phyloP scores from a whole-genome alignment of 2,888 invertebrate species.

The Caenorhabditis sp. region DNA sequence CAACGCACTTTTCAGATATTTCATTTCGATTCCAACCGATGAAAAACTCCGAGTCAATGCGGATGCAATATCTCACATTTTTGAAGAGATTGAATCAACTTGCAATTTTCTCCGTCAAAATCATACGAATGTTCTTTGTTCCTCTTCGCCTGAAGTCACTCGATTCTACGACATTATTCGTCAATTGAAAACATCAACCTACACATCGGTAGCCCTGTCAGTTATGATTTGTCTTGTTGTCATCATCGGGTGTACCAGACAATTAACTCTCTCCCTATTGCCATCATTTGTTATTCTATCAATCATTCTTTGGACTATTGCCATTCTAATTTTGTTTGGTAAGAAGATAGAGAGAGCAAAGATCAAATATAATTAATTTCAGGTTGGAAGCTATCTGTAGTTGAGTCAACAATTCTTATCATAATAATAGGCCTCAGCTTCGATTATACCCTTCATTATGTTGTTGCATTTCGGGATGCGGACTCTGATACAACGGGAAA shows the following conservation, averaged over 20 bases:
- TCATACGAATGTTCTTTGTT: constrained; percentile 23
- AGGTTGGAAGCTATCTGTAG: constrained; percentile 68
- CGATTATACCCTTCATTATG: constrained; percentile 68
- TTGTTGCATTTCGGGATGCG: constrained; percentile 24
- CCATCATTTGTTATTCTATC: constrained; percentile 37
- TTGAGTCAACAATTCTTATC: constrained; percentile 68
- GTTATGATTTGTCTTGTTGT: constrained; percentile 57
- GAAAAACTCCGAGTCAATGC: constrained; percentile 35
- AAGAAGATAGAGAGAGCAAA: neutral
- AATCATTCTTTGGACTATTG: constrained; percentile 45
- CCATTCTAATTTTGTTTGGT: constrained; percentile 41
- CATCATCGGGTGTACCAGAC: constrained; percentile 52
- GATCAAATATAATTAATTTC: neutral
- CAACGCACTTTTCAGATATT: constrained; percentile 45
- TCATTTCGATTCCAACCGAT: constrained; percentile 39
- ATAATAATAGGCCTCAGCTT: constrained; percentile 67
- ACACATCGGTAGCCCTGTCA: constrained; percentile 46
- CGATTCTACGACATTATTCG: constrained; percentile 44
- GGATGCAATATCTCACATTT: constrained; percentile 13
- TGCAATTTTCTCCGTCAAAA: neutral
- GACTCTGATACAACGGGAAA: constrained; percentile 8
- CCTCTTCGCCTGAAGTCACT: constrained; percentile 43
- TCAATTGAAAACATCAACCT: constrained; percentile 38
- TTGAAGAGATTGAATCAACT: constrained; percentile 27
- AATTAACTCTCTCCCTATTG: constrained; percentile 40